Evolutionary conservation across 2,113 vertebrate species (phyloP).

Genomic region (Spea multiplicata): DNA sequence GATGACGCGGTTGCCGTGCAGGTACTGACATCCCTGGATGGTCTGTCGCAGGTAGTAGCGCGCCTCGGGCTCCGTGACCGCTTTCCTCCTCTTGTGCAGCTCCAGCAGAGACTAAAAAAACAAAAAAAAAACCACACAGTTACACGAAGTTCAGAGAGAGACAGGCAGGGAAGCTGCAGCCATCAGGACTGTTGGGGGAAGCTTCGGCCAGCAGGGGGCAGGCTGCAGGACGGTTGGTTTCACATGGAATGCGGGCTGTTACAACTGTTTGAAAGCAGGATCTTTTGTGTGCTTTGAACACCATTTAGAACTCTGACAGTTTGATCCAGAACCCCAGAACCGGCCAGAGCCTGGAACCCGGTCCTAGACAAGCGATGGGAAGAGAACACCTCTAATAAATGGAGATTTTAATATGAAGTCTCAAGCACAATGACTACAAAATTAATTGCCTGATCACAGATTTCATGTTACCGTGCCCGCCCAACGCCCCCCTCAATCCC

Average conservation of each 20-base stretch:
- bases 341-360: too few species aligned
- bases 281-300: too few species aligned
- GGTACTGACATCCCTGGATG: constrained; percentile 87
- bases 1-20: constrained; percentile 87
- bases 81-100: constrained; percentile 93
- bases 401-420: too few species aligned
- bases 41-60: constrained; percentile 92
- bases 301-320: not conserved
- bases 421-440: too few species aligned
- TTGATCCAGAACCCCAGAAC: not conserved
- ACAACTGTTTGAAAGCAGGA: not conserved
- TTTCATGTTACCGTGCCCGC: too few species aligned
- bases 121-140: not conserved
- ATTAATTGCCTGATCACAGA: too few species aligned
- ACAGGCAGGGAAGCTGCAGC: not conserved
- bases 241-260: constrained; percentile 15
- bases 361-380: too few species aligned
- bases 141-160: not conserved
- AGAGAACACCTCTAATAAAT: too few species aligned
- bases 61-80: constrained; percentile 88
- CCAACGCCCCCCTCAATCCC: too few species aligned
- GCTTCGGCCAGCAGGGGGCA: not conserved
- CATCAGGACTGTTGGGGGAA: not conserved
- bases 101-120: constrained; percentile 83
- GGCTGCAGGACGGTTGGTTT: not conserved